Conservation (phyloP, 2,113 vertebrate species). For the Thermophis baileyi region DNA sequence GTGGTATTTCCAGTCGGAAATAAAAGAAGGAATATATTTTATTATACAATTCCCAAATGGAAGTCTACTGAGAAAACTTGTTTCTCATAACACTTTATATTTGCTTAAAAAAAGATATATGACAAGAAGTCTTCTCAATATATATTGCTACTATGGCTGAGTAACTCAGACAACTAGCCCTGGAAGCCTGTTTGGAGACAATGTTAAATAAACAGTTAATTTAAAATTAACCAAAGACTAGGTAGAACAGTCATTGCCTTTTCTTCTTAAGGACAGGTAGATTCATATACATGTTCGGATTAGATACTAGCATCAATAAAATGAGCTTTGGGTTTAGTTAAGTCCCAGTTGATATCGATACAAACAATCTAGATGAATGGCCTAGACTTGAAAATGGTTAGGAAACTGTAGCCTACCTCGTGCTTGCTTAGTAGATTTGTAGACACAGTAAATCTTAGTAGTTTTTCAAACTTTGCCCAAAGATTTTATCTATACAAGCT, state of each 20-base stretch:
- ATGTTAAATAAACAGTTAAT: conserved; percentile 10
- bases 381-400: neutral
- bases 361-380: neutral
- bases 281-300: neutral
- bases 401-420: neutral
- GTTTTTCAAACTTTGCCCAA: neutral
- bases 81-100: conserved; percentile 26
- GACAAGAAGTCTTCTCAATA: conserved; percentile 11
- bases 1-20: conserved; percentile 63
- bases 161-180: neutral
- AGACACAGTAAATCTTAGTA: neutral
- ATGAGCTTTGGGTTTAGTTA: neutral
- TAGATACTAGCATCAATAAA: neutral
- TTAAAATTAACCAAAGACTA: neutral
- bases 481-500: neutral
- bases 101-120: conserved; percentile 31
- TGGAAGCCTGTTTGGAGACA: neutral
- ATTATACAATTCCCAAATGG: conserved; percentile 58
- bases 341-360: neutral
- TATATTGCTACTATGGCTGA: neutral
- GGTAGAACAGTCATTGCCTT: neutral
- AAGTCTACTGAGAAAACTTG: conserved; percentile 50
- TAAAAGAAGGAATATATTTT: conserved; percentile 50
- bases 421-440: neutral
- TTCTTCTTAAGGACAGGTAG: conserved; percentile 2